A percentile compares a stretch with the other conserved stretches of the same genome.
Evolutionary conservation across 2,113 vertebrate species (phyloP).

Genomic region (Phalacrocorax pelagicus): DNA sequence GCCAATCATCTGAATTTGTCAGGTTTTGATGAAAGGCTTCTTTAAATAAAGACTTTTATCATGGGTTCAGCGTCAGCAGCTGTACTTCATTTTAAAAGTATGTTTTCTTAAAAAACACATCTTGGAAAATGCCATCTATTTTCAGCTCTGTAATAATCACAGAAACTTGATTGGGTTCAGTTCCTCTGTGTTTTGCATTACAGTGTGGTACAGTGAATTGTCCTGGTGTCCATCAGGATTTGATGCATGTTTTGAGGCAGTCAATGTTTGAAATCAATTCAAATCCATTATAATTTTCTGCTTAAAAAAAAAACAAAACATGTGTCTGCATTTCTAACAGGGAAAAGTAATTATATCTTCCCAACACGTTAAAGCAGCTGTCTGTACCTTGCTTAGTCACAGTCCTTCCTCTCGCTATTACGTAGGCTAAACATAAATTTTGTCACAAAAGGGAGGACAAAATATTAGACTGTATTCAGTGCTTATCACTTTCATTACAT

Average conservation of each 20-base stretch:
- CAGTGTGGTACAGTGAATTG: background rate
- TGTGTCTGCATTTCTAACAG: background rate
- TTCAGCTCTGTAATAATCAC: background rate
- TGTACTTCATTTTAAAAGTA: background rate
- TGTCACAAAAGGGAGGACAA: background rate
- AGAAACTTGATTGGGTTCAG: background rate
- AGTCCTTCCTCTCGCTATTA: background rate
- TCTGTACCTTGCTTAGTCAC: background rate
- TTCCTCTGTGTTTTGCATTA: background rate
- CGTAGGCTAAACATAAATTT: background rate
- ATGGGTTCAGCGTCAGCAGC: background rate
- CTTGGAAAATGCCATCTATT: background rate
- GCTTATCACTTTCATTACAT: background rate
- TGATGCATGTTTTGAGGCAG: background rate
- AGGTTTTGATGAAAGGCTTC: slow-evolving; percentile 2
- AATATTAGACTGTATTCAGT: background rate
- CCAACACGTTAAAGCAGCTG: background rate
- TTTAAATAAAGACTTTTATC: slow-evolving; percentile 16
- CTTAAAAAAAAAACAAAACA: background rate
- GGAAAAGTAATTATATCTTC: background rate
- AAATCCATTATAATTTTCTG: background rate
- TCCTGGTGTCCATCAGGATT: background rate
- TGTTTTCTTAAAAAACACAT: background rate
- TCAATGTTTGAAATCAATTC: background rate
- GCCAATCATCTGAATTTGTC: background rate